Percentiles rank a stretch among this genome's conserved stretches.
phyloP scores from a whole-genome alignment of 1,140 invertebrate species.

The Listronotus oregonensis region DNA sequence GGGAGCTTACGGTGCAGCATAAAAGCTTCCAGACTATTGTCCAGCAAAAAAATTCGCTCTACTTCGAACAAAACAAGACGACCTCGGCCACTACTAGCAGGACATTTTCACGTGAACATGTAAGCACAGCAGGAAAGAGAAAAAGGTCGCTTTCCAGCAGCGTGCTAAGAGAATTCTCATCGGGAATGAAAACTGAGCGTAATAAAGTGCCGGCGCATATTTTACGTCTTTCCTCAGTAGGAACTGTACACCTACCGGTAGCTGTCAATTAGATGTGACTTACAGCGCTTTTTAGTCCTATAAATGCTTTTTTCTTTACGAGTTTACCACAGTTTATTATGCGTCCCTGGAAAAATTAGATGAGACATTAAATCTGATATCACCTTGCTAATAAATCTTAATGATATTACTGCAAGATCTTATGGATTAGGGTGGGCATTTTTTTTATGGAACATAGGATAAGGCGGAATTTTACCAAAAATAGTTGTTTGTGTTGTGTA shows the following conservation, averaged over 20 bases:
- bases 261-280: conserved; percentile 55
- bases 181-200: conserved; percentile 55
- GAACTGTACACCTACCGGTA: conserved; percentile 53
- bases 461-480: too few relatives aligned
- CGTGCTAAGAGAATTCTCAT: conserved; percentile 47
- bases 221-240: conserved; percentile 42
- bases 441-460: too few relatives aligned
- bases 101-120: conserved; percentile 39
- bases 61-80: conserved; percentile 6
- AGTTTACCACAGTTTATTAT: conserved; percentile 23
- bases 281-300: conserved; percentile 42
- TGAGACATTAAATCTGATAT: conserved; percentile 33
- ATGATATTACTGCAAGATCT: too few relatives aligned
- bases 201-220: conserved; percentile 54
- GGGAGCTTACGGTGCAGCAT: too few relatives aligned
- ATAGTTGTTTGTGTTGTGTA: too few relatives aligned
- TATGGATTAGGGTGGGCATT: too few relatives aligned
- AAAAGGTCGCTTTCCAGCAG: conserved; percentile 44
- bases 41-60: too few relatives aligned
- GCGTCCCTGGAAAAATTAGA: conserved; percentile 26
- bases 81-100: conserved; percentile 23
- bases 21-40: too few relatives aligned
- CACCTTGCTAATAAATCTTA: conserved; percentile 9
- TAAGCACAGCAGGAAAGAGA: conserved; percentile 33
- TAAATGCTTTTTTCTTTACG: conserved; percentile 36